phyloP scores from a whole-genome alignment of 2,797 vertebrate genomes.

The Halcyon badia region DNA sequence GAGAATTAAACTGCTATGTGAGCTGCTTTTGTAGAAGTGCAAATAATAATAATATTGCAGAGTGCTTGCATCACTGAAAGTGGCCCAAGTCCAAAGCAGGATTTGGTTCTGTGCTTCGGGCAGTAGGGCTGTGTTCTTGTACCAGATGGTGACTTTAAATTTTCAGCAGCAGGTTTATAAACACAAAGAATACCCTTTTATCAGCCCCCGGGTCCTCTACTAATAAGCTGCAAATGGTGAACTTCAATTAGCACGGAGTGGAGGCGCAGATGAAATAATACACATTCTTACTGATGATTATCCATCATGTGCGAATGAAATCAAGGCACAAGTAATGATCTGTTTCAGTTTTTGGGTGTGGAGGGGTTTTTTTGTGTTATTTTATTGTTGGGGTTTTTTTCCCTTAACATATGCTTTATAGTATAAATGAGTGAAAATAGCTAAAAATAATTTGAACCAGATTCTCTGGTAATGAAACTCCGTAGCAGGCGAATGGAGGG shows the following conservation, averaged over 20 bases:
- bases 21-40: not conserved
- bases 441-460: not conserved
- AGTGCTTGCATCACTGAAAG: not conserved
- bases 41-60: not conserved
- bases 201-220: not conserved
- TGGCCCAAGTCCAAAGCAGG: not conserved
- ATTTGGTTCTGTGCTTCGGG: not conserved
- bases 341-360: not conserved
- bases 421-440: not conserved
- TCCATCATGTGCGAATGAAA: conserved; percentile 32
- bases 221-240: conserved; percentile 26
- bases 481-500: not conserved
- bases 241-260: conserved; percentile 28
- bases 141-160: conserved; percentile 63
- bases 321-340: not conserved
- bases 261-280: not conserved
- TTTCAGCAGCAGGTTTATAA: conserved; percentile 57
- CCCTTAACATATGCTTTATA: not conserved
- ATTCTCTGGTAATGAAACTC: not conserved
- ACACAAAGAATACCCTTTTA: conserved; percentile 11
- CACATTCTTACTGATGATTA: not conserved
- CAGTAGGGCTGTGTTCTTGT: not conserved
- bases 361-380: too few species aligned
- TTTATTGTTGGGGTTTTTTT: not conserved
- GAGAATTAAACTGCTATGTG: not conserved